Evolutionary conservation across 2,888 invertebrate species (phyloP).

Genomic region (Hedya salicella): DNA sequence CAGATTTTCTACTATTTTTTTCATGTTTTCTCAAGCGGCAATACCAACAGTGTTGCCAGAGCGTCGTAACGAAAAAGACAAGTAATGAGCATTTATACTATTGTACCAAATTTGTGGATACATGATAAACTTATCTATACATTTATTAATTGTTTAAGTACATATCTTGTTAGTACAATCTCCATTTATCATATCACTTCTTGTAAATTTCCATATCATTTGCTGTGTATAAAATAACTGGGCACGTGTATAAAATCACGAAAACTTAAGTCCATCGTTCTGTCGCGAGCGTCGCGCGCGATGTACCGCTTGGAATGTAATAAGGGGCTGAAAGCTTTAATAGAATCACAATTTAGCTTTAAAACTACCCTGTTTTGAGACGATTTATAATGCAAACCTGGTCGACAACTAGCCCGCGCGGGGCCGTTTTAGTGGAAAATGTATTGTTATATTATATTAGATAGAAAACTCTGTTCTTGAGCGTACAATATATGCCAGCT

Average conservation of each 20-base stretch:
- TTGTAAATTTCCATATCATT: slow-evolving; percentile 84
- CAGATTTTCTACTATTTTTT: slow-evolving; percentile 47
- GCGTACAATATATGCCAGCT: slow-evolving; percentile 69
- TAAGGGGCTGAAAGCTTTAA: slow-evolving; percentile 71
- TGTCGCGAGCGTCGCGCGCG: slow-evolving; percentile 46
- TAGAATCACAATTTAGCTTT: slow-evolving; percentile 61
- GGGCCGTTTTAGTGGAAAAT: slow-evolving; percentile 76
- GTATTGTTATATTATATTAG: slow-evolving; percentile 63
- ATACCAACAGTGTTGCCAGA: slow-evolving; percentile 72
- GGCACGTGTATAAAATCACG: slow-evolving; percentile 74
- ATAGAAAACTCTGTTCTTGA: slow-evolving; percentile 63
- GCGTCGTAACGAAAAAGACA: slow-evolving; percentile 80
- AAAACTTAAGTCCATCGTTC: slow-evolving; percentile 60
- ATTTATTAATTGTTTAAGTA: slow-evolving; percentile 74
- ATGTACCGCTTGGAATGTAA: slow-evolving; percentile 47
- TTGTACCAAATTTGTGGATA: slow-evolving; percentile 76
- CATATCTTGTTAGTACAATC: slow-evolving; percentile 84
- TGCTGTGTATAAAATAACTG: slow-evolving; percentile 70
- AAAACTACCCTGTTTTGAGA: slow-evolving; percentile 62
- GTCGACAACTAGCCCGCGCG: slow-evolving; percentile 50
- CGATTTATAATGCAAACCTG: slow-evolving; percentile 60
- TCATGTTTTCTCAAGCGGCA: slow-evolving; percentile 46
- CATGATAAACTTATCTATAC: slow-evolving; percentile 58
- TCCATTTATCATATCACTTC: slow-evolving; percentile 82
- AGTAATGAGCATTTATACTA: slow-evolving; percentile 79